phyloP scores from a whole-genome alignment of 2,888 invertebrate genomes.

The Hirtodrosophila histrioides region DNA sequence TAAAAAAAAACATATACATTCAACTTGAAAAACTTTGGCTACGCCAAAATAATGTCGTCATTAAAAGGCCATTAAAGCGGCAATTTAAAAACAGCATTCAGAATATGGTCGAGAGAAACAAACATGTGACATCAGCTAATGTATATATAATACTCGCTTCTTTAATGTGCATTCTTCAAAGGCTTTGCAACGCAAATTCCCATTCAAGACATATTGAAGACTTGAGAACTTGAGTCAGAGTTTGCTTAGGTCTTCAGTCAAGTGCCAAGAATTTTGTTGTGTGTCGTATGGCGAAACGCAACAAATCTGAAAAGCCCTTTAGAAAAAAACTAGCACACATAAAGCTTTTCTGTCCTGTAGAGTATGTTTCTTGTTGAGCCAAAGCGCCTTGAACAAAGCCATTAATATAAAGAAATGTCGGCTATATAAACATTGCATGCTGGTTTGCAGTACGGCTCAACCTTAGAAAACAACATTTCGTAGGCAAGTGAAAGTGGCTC shows the following conservation, averaged over 20 bases:
- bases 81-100: slow-evolving; percentile 4
- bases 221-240: neutral
- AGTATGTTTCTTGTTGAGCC: slow-evolving; percentile 16
- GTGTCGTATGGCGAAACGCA: slow-evolving; percentile 1
- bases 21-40: too few species aligned
- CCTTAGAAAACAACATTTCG: neutral
- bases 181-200: too few species aligned
- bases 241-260: slow-evolving; percentile 11
- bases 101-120: slow-evolving; percentile 1
- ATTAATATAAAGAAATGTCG: slow-evolving; percentile 29
- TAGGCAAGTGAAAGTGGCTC: neutral
- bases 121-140: slow-evolving; percentile 24
- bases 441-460: slow-evolving; percentile 9
- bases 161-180: too few species aligned
- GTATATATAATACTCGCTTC: slow-evolving; percentile 15
- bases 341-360: slow-evolving; percentile 3
- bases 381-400: slow-evolving; percentile 30
- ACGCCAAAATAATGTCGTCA: neutral
- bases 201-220: slow-evolving; percentile 3
- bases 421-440: slow-evolving; percentile 34
- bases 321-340: slow-evolving; percentile 18
- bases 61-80: slow-evolving; percentile 24
- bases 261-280: slow-evolving; percentile 15
- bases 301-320: slow-evolving; percentile 12
- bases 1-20: too few species aligned